Base-by-base conservation (phyloP, 2,888 invertebrate species). In the Agonopterix subpropinquella region DNA sequence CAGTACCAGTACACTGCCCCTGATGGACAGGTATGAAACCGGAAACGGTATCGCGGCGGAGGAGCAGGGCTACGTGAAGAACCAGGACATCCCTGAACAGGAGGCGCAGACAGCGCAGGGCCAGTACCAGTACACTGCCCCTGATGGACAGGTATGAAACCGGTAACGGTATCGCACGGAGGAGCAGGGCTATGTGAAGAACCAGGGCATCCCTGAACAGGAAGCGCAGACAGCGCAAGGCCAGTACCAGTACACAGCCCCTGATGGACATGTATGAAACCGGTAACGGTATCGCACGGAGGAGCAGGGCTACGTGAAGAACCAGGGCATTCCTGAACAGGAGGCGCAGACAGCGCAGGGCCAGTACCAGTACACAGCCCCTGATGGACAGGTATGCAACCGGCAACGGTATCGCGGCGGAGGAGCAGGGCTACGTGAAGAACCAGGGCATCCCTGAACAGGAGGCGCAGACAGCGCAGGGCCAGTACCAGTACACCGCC, bases 31-130 rank as follows among this genome's bases (percentile, higher is more conserved):
- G 89, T 89, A 67, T 18, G 92, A 92, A 64, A 92, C 93, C 28
- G 92, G 90, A 3, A 92, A 93, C 55, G 92, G 92, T 1, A 93
- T 93, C 52, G 61, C 74, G 51, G 92, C 89, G 1, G 88, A 90
- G 28, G 92, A 92, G 62, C 85, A 88, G 47, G 92, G 92, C 5
- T 90, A 78, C 56, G 73, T 91, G 56, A 91, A 91, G 76, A 91
- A 91, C 62, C 81, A 82, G 11, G 91, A 91, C 0, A 70, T 85
- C 1, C 87, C 89, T 0, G 90, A 90, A 4, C 80, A 85, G 51
- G 91, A 90, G 59, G 73, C 79, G 0, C 83, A 80, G 50, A 88
- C 90, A 7, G 93, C 92, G 0, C 91, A 92, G 65, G 93, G 93
- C 13, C 90, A 90, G 62, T 92, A 85, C 67, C 86, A 89, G 55